A percentile compares a stretch with the other conserved stretches of the same genome.
Conservation (phyloP, 2,113 vertebrate species). For the Brachypteracias leptosomus region DNA sequence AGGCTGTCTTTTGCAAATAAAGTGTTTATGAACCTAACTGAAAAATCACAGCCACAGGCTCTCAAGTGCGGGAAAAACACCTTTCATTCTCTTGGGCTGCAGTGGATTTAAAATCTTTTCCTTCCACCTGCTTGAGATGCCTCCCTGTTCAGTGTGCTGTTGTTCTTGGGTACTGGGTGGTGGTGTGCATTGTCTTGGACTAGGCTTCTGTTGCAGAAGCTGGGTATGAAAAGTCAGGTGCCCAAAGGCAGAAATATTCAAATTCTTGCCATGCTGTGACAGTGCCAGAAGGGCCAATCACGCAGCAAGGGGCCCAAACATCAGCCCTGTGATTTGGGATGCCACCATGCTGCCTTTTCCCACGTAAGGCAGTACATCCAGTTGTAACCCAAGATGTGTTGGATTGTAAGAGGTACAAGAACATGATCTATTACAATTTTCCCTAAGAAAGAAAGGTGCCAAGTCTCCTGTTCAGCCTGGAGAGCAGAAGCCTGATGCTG, state of each 20-base stretch:
- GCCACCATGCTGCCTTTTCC: background rate
- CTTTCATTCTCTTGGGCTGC: background rate
- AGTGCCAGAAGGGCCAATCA: background rate
- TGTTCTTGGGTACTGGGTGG: no score
- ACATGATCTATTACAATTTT: accelerated
- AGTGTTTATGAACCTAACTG: background rate
- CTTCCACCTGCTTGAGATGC: background rate
- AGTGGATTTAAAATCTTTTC: background rate
- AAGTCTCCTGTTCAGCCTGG: background rate
- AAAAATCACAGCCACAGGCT: background rate
- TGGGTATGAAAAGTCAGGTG: background rate
- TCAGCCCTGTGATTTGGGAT: background rate
- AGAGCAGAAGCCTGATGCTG: background rate
- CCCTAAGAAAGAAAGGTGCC: background rate
- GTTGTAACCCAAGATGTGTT: background rate
- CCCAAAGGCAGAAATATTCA: background rate
- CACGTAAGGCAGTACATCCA: background rate
- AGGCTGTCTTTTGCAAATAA: background rate
- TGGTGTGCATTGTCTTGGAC: background rate
- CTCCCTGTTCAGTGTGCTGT: accelerated
- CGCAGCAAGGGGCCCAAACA: background rate
- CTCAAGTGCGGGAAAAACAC: background rate
- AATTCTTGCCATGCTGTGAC: background rate
- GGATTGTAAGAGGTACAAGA: background rate
- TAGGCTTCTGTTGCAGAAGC: background rate